Percentiles rank a stretch among this genome's conserved stretches.
Evolutionary conservation across 2,888 invertebrate genomes (phyloP).

Genomic region (Dasysyrphus tricinctus): DNA sequence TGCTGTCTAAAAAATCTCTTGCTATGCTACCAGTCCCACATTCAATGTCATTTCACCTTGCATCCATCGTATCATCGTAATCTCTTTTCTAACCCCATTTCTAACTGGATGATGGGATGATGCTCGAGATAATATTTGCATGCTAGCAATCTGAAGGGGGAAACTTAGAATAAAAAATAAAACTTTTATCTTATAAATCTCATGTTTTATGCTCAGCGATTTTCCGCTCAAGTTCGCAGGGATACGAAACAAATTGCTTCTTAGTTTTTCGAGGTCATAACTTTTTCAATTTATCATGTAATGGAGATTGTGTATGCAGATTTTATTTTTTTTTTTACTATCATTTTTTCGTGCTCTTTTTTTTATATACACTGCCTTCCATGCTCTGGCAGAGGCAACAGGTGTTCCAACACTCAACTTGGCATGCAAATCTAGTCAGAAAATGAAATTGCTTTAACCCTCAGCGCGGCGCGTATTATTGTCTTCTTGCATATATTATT

Average conservation of each 20-base stretch:
- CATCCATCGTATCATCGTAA: neutral
- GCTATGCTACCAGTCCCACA: neutral
- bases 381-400: slow-evolving; percentile 46
- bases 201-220: slow-evolving; percentile 73
- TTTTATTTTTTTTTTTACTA: slow-evolving; percentile 32
- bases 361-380: neutral
- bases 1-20: neutral
- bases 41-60: neutral
- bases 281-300: slow-evolving; percentile 74
- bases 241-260: slow-evolving; percentile 71
- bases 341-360: too few relatives aligned
- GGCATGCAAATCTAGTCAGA: slow-evolving; percentile 65
- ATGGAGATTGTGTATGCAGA: slow-evolving; percentile 64
- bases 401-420: slow-evolving; percentile 68
- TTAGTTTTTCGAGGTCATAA: slow-evolving; percentile 72
- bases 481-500: slow-evolving; percentile 38
- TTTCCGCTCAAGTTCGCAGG: slow-evolving; percentile 61
- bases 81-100: slow-evolving; percentile 15
- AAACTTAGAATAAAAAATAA: too few relatives aligned
- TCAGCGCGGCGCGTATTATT: slow-evolving; percentile 41
- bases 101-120: neutral
- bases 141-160: slow-evolving; percentile 42
- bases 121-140: slow-evolving; percentile 23
- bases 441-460: slow-evolving; percentile 33
- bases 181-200: slow-evolving; percentile 68